These are phyloP conservation scores for Diceros bicornis DNA, from an alignment of 2,797 vertebrate genomes.

Conservation along the genomic window DNA sequence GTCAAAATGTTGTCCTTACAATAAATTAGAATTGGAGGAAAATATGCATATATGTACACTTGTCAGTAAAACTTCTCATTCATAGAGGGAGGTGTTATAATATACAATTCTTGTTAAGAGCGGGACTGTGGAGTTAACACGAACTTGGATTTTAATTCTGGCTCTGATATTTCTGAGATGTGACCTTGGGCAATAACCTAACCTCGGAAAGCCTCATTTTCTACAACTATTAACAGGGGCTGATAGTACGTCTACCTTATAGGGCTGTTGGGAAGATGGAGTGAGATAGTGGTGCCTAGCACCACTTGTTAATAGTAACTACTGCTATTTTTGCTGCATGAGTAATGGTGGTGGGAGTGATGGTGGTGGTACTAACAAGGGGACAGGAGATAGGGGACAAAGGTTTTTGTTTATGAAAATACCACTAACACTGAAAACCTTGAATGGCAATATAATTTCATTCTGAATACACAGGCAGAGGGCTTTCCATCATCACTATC, in stretches of 20 bases:
- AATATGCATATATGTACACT: background rate
- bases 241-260: background rate
- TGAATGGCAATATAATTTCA: background rate
- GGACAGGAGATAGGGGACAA: background rate
- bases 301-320: background rate
- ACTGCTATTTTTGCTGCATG: background rate
- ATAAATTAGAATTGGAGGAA: conserved; percentile 31
- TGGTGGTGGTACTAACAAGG: background rate
- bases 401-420: background rate
- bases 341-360: background rate
- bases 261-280: background rate
- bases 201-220: background rate
- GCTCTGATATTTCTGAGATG: background rate
- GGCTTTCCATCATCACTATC: background rate
- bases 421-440: background rate
- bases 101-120: background rate
- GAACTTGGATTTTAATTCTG: background rate
- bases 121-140: background rate
- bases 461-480: background rate
- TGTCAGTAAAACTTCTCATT: conserved; percentile 19
- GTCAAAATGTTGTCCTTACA: conserved; percentile 50
- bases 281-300: background rate
- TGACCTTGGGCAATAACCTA: background rate
- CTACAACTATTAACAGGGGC: background rate
- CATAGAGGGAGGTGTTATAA: background rate